A percentile compares a stretch with the other conserved stretches of the same genome.
Conservation (phyloP, 2,888 invertebrate genomes). For the Agrypnus murinus region DNA sequence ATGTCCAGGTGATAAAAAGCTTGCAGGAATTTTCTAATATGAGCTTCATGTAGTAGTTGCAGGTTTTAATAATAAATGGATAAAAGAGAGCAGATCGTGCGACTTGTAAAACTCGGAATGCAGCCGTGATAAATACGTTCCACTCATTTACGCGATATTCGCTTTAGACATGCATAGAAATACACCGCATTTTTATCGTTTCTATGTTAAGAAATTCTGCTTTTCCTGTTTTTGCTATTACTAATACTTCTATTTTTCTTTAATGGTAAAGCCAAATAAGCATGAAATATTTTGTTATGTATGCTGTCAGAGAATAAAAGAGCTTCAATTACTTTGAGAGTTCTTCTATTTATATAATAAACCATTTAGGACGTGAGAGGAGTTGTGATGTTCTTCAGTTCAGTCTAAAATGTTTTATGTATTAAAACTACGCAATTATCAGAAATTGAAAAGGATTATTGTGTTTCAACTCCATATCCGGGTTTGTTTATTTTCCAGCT, state of each 20-base stretch:
- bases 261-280: not conserved
- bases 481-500: no score
- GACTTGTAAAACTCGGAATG: slow-evolving; percentile 20
- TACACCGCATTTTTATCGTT: slow-evolving; percentile 13
- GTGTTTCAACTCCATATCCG: no score
- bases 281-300: no score
- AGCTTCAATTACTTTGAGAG: no score
- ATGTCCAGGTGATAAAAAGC: slow-evolving; percentile 11
- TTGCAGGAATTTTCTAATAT: slow-evolving; percentile 15
- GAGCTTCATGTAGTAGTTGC: not conserved
- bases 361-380: no score
- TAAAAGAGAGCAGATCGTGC: not conserved
- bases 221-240: slow-evolving; percentile 9
- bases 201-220: not conserved
- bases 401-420: no score
- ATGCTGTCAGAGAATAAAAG: no score
- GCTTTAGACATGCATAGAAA: slow-evolving; percentile 6
- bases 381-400: no score
- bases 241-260: not conserved
- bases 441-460: no score
- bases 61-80: slow-evolving; percentile 19
- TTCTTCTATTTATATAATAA: no score
- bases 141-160: slow-evolving; percentile 12
- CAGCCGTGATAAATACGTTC: slow-evolving; percentile 19
- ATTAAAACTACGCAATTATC: no score